Evolutionary conservation across 2,113 vertebrate species (phyloP), one percentile per base, ranked within the genome.

Genomic region (Tricholaema leucomelas): DNA sequence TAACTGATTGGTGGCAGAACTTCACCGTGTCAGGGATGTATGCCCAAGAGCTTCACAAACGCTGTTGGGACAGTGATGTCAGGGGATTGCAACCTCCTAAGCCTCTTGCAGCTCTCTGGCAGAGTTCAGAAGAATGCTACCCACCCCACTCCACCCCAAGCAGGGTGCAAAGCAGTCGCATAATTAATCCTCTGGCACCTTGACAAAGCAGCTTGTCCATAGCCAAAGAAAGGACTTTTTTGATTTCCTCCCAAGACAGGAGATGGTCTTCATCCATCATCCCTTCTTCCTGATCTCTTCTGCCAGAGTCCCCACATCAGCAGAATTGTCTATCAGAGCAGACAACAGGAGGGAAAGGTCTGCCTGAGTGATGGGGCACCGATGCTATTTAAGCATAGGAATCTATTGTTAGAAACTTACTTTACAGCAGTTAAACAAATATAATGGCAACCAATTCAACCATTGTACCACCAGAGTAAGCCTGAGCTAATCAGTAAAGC

Each of bases 181-280:
- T 98, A 98, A 98, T 97, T 97, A 97, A 98, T 97, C 97, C 98
- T 95, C 96, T 98, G 98, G 98, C 98, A 97, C 96, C 89, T 94
- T 87, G 97, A 99, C 98, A 99, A 99, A 99, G 98, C 97, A 97
- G 96, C 96, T 97, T 97, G 97, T 98, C 98, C 98, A 96, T 77
- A 97, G 97, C 92, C 94, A 88, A 95, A 98, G 97, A 98, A 98
- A 98, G 97, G 96, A 96, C 95, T 97, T 98, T 97, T 97, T 98
- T 50, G 94, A 98, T 98, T 99, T 99, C 98, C 98, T 99, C 96
- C 95, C 92, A 76, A 96, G 97, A 97, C 97, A 98, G 97, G 98
- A 97, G 98, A 98, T 97, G 98, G 98, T 97, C 98, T 98, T 98
- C 98, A 98, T 99, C 98, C 98, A 98, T 99, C 99, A 98, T 98